phyloP scores from a whole-genome alignment of 2,888 invertebrate genomes.

The Mythimna albipuncta region DNA sequence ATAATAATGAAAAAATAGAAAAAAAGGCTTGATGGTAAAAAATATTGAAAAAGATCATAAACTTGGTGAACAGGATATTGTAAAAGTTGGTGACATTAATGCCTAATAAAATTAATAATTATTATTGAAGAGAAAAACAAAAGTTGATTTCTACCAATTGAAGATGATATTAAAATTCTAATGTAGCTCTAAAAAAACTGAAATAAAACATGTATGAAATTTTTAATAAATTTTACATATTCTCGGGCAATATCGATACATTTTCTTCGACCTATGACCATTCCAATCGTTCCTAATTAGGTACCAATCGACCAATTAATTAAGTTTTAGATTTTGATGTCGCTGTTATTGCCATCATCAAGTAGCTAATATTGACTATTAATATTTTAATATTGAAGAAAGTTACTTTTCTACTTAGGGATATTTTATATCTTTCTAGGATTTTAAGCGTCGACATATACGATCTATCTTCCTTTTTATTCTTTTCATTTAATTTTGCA shows the following conservation, averaged over 20 bases:
- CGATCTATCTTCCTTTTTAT: background rate
- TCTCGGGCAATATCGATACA: background rate
- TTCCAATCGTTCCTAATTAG: constrained; percentile 15
- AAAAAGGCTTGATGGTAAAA: background rate
- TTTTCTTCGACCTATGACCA: background rate
- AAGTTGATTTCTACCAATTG: background rate
- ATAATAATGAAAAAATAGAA: no score
- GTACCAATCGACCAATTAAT: constrained; percentile 13
- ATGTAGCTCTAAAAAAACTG: background rate
- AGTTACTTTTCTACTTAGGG: constrained; percentile 6
- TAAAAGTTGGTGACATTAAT: background rate
- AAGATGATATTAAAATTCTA: background rate
- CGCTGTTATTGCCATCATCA: constrained; percentile 37
- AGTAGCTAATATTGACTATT: constrained; percentile 37
- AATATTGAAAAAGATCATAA: background rate
- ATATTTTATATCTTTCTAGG: background rate
- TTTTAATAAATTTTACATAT: background rate
- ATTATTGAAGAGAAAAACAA: background rate
- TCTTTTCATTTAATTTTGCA: background rate
- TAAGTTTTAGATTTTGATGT: constrained; percentile 33
- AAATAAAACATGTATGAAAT: no score
- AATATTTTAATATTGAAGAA: constrained; percentile 42
- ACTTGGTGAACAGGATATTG: background rate
- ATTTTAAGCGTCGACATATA: background rate
- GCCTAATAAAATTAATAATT: background rate